phyloP scores from a whole-genome alignment of 1,140 invertebrate species.

The Plectrocnemia conspersa region DNA sequence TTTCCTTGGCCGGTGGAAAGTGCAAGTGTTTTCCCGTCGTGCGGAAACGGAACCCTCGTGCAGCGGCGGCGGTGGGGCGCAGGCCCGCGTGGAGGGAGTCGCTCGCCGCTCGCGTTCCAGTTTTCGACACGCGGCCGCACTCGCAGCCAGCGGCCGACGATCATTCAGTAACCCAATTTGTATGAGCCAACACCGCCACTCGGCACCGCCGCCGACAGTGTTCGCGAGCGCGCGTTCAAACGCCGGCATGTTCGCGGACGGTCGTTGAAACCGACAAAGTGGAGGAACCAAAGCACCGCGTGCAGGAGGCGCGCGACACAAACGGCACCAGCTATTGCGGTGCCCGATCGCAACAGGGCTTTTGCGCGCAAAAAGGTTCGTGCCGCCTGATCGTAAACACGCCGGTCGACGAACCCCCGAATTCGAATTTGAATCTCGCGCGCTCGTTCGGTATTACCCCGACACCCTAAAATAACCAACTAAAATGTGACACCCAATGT shows the following conservation, averaged over 20 bases:
- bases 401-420: too few relatives aligned
- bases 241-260: too few relatives aligned
- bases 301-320: conserved; percentile 20
- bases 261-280: conserved; percentile 11
- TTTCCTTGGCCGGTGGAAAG: too few relatives aligned
- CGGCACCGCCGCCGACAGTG: conserved; percentile 5
- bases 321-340: conserved; percentile 18
- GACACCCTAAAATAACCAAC: too few relatives aligned
- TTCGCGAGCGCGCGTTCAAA: neutral
- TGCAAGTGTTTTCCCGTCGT: conserved; percentile 7
- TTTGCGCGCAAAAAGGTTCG: conserved; percentile 18
- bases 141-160: conserved; percentile 4
- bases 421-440: too few relatives aligned
- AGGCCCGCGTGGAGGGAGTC: neutral
- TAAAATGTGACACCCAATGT: too few relatives aligned
- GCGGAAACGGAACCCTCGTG: conserved; percentile 3
- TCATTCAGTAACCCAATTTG: conserved; percentile 26
- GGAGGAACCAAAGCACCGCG: conserved; percentile 24
- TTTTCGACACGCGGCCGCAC: conserved; percentile 16
- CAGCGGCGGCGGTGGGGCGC: conserved; percentile 2
- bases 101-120: conserved; percentile 11
- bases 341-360: conserved; percentile 16
- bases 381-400: neutral
- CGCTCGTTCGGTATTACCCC: too few relatives aligned
- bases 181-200: conserved; percentile 19